Percentiles rank a stretch among this genome's conserved stretches.
Conservation (phyloP, 2,888 invertebrate species). For the Philereme transversata region DNA sequence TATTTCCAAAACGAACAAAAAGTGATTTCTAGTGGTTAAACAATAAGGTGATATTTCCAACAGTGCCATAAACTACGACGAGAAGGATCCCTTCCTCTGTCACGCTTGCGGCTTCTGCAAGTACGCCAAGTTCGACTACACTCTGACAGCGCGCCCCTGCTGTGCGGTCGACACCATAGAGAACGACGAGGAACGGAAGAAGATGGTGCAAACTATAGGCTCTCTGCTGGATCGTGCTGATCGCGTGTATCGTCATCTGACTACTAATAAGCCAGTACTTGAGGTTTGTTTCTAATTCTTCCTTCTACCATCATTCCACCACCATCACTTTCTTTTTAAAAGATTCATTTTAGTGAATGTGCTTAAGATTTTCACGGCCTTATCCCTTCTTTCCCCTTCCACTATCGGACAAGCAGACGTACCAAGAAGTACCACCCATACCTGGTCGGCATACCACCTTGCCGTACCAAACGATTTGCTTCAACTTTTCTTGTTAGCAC, state of each 20-base stretch:
- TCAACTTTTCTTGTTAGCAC: no score
- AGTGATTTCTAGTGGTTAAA: no score
- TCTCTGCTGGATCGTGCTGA: slow-evolving; percentile 97
- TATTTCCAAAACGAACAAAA: no score
- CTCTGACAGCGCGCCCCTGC: slow-evolving; percentile 94
- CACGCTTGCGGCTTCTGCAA: slow-evolving; percentile 99
- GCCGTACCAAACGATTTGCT: no score
- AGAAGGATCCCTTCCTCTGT: slow-evolving; percentile 99
- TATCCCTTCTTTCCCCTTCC: no score
- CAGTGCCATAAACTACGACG: slow-evolving; percentile 99
- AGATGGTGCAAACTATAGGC: slow-evolving; percentile 96
- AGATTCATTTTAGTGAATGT: no score
- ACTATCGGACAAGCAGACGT: no score
- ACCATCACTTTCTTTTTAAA: no score
- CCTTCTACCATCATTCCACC: no score
- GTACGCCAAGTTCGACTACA: slow-evolving; percentile 99
- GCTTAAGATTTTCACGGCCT: no score
- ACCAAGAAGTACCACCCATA: no score
- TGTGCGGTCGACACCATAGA: slow-evolving; percentile 99
- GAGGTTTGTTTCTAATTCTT: slow-evolving; percentile 81
- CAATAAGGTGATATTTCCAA: background rate
- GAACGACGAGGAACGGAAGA: slow-evolving; percentile 97
- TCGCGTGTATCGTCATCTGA: slow-evolving; percentile 94
- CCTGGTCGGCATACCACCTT: no score
- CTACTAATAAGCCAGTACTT: slow-evolving; percentile 94